Percentiles rank a stretch among this genome's conserved stretches.
Evolutionary conservation across 1,140 invertebrate genomes (phyloP).

Genomic region (Antheraea mylitta): DNA sequence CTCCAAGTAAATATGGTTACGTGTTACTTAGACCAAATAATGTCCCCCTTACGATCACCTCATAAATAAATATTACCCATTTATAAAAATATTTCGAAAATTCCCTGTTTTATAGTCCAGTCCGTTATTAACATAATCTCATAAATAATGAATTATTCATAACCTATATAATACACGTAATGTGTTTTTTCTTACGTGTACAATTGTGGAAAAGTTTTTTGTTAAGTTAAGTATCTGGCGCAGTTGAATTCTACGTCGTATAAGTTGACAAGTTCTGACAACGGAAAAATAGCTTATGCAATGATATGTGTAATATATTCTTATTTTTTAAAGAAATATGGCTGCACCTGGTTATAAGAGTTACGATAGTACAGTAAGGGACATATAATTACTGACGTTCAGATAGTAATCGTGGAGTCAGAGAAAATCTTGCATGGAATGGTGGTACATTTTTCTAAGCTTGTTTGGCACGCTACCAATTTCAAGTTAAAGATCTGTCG

Average conservation of each 20-base stretch:
- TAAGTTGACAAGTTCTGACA: neutral
- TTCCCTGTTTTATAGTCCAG: slow-evolving; percentile 1
- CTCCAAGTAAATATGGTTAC: neutral
- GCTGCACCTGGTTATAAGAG: neutral
- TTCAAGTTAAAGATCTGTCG: no score
- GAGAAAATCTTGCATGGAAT: no score
- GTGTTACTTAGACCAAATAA: neutral
- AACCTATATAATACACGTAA: neutral
- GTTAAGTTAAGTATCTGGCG: no score
- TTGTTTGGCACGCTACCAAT: no score
- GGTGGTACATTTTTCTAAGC: no score
- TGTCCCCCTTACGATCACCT: neutral
- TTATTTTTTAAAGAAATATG: neutral
- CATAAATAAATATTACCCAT: neutral
- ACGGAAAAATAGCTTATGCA: neutral
- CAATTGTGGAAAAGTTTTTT: slow-evolving; percentile 3
- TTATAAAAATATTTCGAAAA: neutral
- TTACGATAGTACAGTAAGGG: neutral
- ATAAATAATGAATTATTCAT: slow-evolving; percentile 5
- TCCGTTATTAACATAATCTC: neutral
- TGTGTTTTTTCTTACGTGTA: neutral
- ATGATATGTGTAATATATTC: neutral
- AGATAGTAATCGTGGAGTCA: no score
- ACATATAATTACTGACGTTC: neutral
- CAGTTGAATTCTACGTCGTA: neutral